Conservation (phyloP, 1,140 invertebrate genomes). For the Pseudomyrmex cubaensis region DNA sequence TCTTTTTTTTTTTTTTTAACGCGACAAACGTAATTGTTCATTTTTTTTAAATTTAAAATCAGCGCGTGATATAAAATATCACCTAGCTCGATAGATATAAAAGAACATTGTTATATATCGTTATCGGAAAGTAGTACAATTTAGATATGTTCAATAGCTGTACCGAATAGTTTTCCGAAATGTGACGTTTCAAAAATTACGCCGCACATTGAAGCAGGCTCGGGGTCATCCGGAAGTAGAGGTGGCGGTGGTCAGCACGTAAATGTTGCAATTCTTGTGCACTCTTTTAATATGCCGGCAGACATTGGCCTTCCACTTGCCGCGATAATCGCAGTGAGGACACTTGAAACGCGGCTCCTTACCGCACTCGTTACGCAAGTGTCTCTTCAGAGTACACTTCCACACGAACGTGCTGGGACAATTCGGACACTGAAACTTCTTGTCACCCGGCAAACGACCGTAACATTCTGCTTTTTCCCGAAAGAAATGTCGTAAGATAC, state of each 20-base stretch:
- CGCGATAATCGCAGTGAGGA: constrained; percentile 79
- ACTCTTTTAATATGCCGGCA: constrained; percentile 64
- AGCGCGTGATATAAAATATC: too few species aligned
- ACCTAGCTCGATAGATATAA: too few species aligned
- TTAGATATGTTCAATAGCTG: not conserved
- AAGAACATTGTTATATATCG: too few species aligned
- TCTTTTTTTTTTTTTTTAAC: too few species aligned
- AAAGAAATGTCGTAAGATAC: too few species aligned
- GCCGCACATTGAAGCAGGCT: not conserved
- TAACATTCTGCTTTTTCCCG: not conserved
- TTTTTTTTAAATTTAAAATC: too few species aligned
- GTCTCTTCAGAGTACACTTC: constrained; percentile 27
- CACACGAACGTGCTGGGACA: constrained; percentile 54
- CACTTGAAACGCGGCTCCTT: constrained; percentile 85
- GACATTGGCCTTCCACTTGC: constrained; percentile 73
- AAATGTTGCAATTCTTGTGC: not conserved
- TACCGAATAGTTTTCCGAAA: not conserved
- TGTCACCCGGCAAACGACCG: not conserved
- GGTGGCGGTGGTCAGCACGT: constrained; percentile 9
- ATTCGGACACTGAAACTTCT: constrained; percentile 28
- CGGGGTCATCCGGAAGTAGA: not conserved
- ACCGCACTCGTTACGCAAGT: constrained; percentile 75
- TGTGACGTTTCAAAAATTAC: not conserved
- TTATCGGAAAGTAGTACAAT: too few species aligned
- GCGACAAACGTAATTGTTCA: too few species aligned